Evolutionary conservation across 2,797 vertebrate genomes (phyloP).

Genomic region (Toxotes lorentzi): DNA sequence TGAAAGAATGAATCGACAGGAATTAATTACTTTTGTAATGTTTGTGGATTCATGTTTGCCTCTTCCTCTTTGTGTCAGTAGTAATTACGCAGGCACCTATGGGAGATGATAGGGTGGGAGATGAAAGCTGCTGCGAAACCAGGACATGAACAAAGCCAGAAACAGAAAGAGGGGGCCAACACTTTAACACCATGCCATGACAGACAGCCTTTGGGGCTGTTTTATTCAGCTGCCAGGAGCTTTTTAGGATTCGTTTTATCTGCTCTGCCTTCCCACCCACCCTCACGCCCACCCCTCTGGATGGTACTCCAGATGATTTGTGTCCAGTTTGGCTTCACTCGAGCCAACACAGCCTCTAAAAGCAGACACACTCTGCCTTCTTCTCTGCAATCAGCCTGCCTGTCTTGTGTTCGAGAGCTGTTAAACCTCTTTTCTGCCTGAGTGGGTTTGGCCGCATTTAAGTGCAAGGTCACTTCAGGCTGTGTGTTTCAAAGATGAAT

Average conservation of each 20-base stretch:
- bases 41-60: slow-evolving; percentile 70
- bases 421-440: slow-evolving; percentile 68
- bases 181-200: slow-evolving; percentile 78
- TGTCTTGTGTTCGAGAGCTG: slow-evolving; percentile 61
- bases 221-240: slow-evolving; percentile 83
- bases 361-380: slow-evolving; percentile 68
- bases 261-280: slow-evolving; percentile 76
- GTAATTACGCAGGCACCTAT: slow-evolving; percentile 71
- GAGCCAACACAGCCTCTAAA: slow-evolving; percentile 71
- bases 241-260: slow-evolving; percentile 84
- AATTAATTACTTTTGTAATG: slow-evolving; percentile 71
- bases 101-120: slow-evolving; percentile 69
- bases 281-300: slow-evolving; percentile 73
- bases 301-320: slow-evolving; percentile 80
- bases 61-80: slow-evolving; percentile 72
- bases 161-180: slow-evolving; percentile 70
- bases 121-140: slow-evolving; percentile 79
- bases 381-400: slow-evolving; percentile 66
- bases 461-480: slow-evolving; percentile 54
- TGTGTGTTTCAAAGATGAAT: slow-evolving; percentile 39
- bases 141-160: slow-evolving; percentile 80
- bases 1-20: slow-evolving; percentile 64
- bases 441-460: slow-evolving; percentile 53
- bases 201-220: slow-evolving; percentile 80
- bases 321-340: slow-evolving; percentile 80